Conservation (phyloP, 1,140 invertebrate species). For the Bombyx mori region ASM3026992v2 NC_085121.1:12014501-12015000, state of each 20-base stretch:
- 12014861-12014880: conserved; percentile 3
- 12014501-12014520: conserved; percentile 26
- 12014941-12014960: conserved; percentile 11
- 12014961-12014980: conserved; percentile 25
- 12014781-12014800: conserved; percentile 15
- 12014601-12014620: conserved; percentile 23
- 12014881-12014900: conserved; percentile 8
- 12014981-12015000: conserved; percentile 20
- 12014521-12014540: conserved; percentile 24
- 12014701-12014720: conserved; percentile 20
- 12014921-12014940: conserved; percentile 7
- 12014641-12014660: conserved; percentile 18
- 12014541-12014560: conserved; percentile 19
- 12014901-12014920: conserved; percentile 20
- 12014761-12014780: conserved; percentile 7
- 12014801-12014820: conserved; percentile 20
- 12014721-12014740: conserved; percentile 13
- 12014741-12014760: conserved; percentile 1
- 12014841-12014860: conserved; percentile 13
- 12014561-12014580: conserved; percentile 17
- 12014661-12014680: conserved; percentile 14
- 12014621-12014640: conserved; percentile 13
- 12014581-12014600: conserved; percentile 27
- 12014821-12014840: conserved; percentile 13
- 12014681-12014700: conserved; percentile 7